These are phyloP conservation scores for Scolopax mira DNA, from an alignment of 2,113 vertebrate genomes.

Conservation along the genomic window DNA sequence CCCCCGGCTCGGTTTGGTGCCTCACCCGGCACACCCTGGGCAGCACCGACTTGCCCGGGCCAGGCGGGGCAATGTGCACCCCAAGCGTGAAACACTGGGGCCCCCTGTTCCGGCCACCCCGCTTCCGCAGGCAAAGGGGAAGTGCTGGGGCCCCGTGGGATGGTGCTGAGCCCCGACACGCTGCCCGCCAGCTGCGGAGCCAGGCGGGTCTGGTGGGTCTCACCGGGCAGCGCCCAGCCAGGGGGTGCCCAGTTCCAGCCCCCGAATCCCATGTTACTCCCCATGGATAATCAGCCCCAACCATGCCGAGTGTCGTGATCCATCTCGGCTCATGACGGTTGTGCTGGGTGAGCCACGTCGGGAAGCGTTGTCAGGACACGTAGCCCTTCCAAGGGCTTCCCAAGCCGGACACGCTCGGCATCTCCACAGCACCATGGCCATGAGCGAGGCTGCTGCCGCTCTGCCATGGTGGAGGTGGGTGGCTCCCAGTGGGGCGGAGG, in stretches of 20 bases:
- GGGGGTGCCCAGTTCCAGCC: neutral
- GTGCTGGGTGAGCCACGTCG: rapidly evolving
- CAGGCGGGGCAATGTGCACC: rapidly evolving
- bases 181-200: rapidly evolving
- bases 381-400: neutral
- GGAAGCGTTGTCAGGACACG: rapidly evolving
- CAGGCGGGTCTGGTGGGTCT: neutral
- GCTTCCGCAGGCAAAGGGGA: neutral
- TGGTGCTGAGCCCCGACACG: neutral
- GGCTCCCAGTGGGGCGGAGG: neutral
- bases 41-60: neutral
- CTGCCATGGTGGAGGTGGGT: rapidly evolving
- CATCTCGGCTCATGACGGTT: neutral
- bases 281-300: rapidly evolving
- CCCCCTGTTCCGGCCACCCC: neutral
- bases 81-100: neutral
- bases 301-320: rapidly evolving
- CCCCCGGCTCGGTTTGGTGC: neutral
- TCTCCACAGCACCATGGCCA: rapidly evolving
- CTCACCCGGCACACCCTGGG: neutral
- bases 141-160: neutral
- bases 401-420: rapidly evolving
- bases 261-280: neutral
- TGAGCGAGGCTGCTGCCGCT: neutral
- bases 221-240: rapidly evolving